Base-by-base conservation (phyloP, 2,888 invertebrate genomes). In the Pseudococcus longispinus region DNA sequence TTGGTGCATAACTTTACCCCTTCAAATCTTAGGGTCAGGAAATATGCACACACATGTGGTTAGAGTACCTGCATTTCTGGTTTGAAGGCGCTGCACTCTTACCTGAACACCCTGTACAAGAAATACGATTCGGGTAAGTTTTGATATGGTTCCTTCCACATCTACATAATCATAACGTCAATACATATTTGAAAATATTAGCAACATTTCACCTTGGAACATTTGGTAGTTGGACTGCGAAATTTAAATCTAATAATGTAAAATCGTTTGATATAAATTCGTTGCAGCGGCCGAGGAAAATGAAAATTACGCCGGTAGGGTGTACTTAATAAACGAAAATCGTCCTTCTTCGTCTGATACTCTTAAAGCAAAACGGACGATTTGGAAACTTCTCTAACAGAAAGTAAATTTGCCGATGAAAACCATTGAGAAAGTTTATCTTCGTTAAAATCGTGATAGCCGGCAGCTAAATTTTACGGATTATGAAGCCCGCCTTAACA, bases 371-470 rank as follows among this genome's bases (percentile, higher is more conserved):
- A 77, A 77, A 77, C 77, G 77, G 32, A 37, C 42, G n/a, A 80
- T 80, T 80, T 80, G 37, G 42, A 80, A 80, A 80, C 77, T 80
- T 80, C 77, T 29, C 42, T 42, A 42, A 80, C 77, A 80, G 26
- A 80, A 80, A 80, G 77, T 80, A 80, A 80, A 80, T 80, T 80
- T 42, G 37, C 77, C 77, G 77, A 80, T 80, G 77, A 80, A 80
- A 80, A 80, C 77, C 77, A 80, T 80, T 42, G 77, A 80, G 77
- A 80, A 80, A 80, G 77, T 80, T 80, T 80, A 80, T 80, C 77
- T 80, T 80, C 77, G 77, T 80, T 80, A 80, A 80, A 80, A 80
- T 80, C 77, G 42, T 80, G 77, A 80, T 80, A 80, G 77, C 77
- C 77, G 77, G 77, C 42, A 42, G 77, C 77, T 80, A 42, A 80